Evolutionary conservation across 1,140 invertebrate genomes (phyloP), one percentile per base, ranked within the genome.

Genomic region (Rhizoglyphus robini): DNA sequence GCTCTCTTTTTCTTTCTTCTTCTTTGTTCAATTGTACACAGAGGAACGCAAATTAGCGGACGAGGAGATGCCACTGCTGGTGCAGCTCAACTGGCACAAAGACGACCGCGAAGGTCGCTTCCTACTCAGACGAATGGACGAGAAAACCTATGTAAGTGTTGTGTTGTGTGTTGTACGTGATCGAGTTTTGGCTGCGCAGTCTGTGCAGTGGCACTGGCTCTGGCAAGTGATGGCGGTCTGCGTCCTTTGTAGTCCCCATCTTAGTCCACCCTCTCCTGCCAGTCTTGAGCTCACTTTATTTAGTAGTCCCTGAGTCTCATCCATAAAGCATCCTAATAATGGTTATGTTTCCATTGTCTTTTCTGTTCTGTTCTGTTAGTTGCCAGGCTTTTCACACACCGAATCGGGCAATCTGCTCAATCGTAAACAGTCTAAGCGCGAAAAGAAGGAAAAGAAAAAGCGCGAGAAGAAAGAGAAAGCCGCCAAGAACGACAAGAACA

Each of bases 61-160:
- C 1, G 87, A 92, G 69, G 95, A 99, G 76, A 90, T 92, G 71
- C 95, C 96, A 0, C 78, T 99, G 36, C 79, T 96, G 54, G 95
- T 99, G n/a, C 96, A 99, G 78, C 81, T 99, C 32, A 96, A 96
- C 79, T 99, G 96, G 96, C 93, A 97, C 73, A 89, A 93, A 48
- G 94, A 98, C 76, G 94, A 98, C 75, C 80, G 93, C 29, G 96
- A 99, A 78, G 96, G 96, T 34, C 81, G 95, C 51, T 99, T 99
- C 79, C 80, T 99, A 59, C 80, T 99, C 4, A 85, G 90, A 74
- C 83, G 88, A 71, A 87, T 91, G 70, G 86, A 90, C 74, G 86
- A 88, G 70, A 87, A 86, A 62, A 72, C 69, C 34, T 71, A 68
- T 60, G 72, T 74, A 68, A 68, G 68, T 68, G 15, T n/a, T n/a